These are phyloP conservation scores for Circaetus gallicus DNA, from an alignment of 2,113 vertebrate species.

Conservation along the genomic window DNA sequence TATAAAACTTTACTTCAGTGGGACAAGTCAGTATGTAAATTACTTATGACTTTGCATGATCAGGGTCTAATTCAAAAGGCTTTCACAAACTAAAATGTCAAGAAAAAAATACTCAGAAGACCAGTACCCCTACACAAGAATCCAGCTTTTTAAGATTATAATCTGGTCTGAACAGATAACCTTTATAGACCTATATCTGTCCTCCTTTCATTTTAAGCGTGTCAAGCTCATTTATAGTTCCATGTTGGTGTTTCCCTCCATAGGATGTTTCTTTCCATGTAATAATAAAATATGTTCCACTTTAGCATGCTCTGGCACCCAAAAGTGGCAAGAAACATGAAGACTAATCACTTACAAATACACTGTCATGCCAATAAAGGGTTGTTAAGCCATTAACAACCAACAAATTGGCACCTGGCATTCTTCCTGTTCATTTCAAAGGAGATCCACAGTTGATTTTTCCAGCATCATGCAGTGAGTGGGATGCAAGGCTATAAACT, in stretches of 20 bases:
- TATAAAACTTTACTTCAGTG: not conserved
- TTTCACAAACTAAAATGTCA: not conserved
- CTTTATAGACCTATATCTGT: not conserved
- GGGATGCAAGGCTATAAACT: not conserved
- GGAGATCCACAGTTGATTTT: not conserved
- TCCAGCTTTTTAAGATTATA: not conserved
- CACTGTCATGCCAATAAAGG: not conserved
- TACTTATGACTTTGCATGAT: not conserved
- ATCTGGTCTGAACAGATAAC: not conserved
- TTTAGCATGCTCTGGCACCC: not conserved
- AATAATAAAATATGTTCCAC: not conserved
- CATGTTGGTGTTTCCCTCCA: not conserved
- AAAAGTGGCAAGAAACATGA: not conserved
- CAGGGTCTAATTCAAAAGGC: not conserved
- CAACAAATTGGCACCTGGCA: not conserved
- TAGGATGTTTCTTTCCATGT: not conserved
- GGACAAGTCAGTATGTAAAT: not conserved
- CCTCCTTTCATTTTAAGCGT: not conserved
- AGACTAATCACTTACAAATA: not conserved
- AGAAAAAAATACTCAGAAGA: not conserved
- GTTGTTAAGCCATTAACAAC: not conserved
- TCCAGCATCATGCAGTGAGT: not conserved
- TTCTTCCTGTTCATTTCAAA: conserved; percentile 4
- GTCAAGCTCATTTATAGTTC: not conserved
- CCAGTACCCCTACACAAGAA: not conserved